Evolutionary conservation across 2,797 vertebrate genomes (phyloP).

Genomic region (Malurus leucopterus): DNA sequence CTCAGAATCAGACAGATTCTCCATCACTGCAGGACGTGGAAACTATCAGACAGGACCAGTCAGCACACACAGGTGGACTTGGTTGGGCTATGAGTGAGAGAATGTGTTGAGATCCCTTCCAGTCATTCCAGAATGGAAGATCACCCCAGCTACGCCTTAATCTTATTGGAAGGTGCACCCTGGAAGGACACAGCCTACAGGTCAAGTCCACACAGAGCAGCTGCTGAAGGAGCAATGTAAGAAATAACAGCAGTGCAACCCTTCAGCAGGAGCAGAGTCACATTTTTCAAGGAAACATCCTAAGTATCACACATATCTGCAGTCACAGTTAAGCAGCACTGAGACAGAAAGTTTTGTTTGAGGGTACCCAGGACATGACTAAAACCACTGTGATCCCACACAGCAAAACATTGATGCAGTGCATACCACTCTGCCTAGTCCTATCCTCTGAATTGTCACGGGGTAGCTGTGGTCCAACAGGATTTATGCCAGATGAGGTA

Average conservation of each 20-base stretch:
- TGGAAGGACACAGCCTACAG: not conserved
- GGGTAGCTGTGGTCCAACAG: not conserved
- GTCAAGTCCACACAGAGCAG: not conserved
- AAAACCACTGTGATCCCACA: not conserved
- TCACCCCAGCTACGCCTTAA: not conserved
- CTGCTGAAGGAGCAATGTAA: not conserved
- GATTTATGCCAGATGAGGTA: constrained; percentile 12
- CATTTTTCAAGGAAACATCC: not conserved
- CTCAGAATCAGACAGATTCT: not conserved
- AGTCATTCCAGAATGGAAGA: not conserved
- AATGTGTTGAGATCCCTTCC: not conserved
- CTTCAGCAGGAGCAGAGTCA: not conserved
- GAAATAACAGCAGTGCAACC: not conserved
- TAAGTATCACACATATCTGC: not conserved
- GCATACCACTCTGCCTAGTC: not conserved
- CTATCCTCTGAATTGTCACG: constrained; percentile 8
- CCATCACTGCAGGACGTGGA: not conserved
- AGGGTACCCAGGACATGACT: not conserved
- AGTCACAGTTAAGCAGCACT: not conserved
- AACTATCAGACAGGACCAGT: not conserved
- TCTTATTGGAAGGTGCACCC: not conserved
- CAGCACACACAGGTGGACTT: not conserved
- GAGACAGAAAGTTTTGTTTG: not conserved
- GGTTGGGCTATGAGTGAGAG: not conserved
- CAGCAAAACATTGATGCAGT: not conserved